phyloP scores from a whole-genome alignment of 2,797 vertebrate genomes.

The Syngnathus acus region DNA sequence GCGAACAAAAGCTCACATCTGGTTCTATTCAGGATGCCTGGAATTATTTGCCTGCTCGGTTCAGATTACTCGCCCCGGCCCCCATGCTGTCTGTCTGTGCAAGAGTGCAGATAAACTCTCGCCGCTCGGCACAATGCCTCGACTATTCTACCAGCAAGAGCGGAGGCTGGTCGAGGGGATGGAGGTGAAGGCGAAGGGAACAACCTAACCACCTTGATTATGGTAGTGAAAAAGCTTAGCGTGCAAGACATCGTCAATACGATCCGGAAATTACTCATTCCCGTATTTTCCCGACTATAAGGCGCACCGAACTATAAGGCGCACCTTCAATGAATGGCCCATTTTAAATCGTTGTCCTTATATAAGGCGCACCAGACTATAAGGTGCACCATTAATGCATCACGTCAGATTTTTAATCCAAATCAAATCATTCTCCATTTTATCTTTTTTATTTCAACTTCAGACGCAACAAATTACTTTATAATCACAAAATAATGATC shows the following conservation, averaged over 20 bases:
- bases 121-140: constrained; percentile 43
- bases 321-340: no score
- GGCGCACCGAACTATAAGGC: no score
- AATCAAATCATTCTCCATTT: no score
- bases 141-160: constrained; percentile 31
- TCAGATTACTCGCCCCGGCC: constrained; percentile 54
- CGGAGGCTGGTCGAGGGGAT: constrained; percentile 10
- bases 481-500: no score
- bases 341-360: no score
- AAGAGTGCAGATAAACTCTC: constrained; percentile 47
- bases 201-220: not conserved
- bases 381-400: no score
- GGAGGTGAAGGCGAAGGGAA: constrained; percentile 14
- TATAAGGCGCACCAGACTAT: no score
- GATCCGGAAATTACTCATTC: not conserved
- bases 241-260: not conserved
- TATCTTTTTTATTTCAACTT: no score
- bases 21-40: constrained; percentile 63
- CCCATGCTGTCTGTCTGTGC: constrained; percentile 37
- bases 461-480: no score
- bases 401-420: no score
- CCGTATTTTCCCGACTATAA: no score
- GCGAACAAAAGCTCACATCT: constrained; percentile 51
- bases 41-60: constrained; percentile 55
- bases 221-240: not conserved